phyloP scores from a whole-genome alignment of 2,113 vertebrate genomes.

The Oplegnathus fasciatus region DNA sequence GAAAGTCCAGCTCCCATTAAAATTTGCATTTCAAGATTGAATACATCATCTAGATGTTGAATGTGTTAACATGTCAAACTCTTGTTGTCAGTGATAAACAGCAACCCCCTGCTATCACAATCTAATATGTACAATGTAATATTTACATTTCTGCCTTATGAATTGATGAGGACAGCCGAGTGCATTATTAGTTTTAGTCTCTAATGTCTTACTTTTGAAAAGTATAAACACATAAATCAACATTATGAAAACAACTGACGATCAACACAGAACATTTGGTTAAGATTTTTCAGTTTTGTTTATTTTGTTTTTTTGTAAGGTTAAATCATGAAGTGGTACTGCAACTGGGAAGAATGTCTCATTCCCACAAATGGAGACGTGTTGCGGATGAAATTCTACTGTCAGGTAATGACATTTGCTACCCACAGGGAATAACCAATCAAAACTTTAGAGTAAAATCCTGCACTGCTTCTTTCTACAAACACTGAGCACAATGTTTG shows the following conservation, averaged over 20 bases:
- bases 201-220: too few relatives aligned
- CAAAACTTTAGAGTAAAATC: background rate
- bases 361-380: background rate
- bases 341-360: background rate
- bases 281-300: too few relatives aligned
- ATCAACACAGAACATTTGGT: too few relatives aligned
- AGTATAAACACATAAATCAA: too few relatives aligned
- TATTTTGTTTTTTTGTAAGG: too few relatives aligned
- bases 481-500: too few relatives aligned
- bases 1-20: background rate
- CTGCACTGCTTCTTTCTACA: background rate
- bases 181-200: background rate
- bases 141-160: background rate
- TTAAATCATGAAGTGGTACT: background rate
- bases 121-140: background rate
- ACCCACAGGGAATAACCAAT: background rate
- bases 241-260: too few relatives aligned
- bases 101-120: background rate
- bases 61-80: background rate
- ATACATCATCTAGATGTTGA: background rate
- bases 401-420: too few relatives aligned
- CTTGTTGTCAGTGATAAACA: background rate
- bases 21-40: constrained; percentile 8
- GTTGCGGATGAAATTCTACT: too few relatives aligned
- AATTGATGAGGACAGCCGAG: background rate